phyloP scores from a whole-genome alignment of 2,797 vertebrate genomes.

The Poeciliopsis paucimaculata region DNA sequence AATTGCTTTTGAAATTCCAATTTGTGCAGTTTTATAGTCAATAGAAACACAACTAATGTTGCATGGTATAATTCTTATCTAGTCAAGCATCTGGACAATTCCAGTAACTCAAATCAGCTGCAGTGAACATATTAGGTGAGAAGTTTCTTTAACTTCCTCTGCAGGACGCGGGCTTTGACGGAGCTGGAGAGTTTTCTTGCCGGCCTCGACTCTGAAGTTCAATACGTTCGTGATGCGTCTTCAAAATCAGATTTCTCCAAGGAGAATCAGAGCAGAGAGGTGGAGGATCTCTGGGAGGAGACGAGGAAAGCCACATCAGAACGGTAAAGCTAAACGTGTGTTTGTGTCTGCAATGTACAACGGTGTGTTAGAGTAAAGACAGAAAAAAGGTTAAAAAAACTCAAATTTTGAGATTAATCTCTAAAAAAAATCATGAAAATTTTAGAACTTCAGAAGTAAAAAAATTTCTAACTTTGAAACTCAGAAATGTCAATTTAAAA shows the following conservation, averaged over 20 bases:
- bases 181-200: constrained; percentile 83
- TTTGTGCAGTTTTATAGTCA: too few species aligned
- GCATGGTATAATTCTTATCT: not conserved
- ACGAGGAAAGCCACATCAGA: constrained; percentile 78
- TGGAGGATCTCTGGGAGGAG: constrained; percentile 82
- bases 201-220: constrained; percentile 78
- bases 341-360: too few species aligned
- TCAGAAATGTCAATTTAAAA: too few species aligned
- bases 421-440: too few species aligned
- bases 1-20: too few species aligned
- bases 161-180: constrained; percentile 82
- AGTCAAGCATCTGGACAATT: not conserved
- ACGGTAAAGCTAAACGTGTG: constrained; percentile 69
- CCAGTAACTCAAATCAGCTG: not conserved
- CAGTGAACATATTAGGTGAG: not conserved
- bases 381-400: too few species aligned
- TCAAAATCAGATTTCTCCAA: constrained; percentile 50
- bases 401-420: too few species aligned
- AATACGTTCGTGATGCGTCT: constrained; percentile 65
- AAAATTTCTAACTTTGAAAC: too few species aligned
- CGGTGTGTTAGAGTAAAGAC: too few species aligned
- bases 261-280: constrained; percentile 53
- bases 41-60: not conserved
- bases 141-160: not conserved
- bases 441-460: too few species aligned